Evolutionary conservation across 2,888 invertebrate species (phyloP).

Genomic region (Dioctria linearis): DNA sequence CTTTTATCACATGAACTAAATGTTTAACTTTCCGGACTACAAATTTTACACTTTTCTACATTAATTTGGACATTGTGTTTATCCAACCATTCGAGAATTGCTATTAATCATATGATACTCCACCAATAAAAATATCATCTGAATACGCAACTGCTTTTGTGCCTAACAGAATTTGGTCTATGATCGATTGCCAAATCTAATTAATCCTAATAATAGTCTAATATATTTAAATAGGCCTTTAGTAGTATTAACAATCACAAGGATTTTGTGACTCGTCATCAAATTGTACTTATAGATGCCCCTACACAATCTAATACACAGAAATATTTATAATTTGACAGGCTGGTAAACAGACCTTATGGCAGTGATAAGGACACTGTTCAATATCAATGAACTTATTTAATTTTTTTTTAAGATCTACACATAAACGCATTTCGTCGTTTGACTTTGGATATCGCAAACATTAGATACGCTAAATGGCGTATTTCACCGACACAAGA

Average conservation of each 20-base stretch:
- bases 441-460: background rate
- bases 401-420: constrained; percentile 1
- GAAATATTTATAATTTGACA: background rate
- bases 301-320: background rate
- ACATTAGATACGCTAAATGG: background rate
- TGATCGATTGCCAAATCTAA: background rate
- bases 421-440: background rate
- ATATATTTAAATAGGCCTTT: background rate
- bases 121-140: constrained; percentile 54
- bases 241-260: background rate
- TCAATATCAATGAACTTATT: background rate
- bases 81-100: constrained; percentile 31
- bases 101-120: constrained; percentile 20
- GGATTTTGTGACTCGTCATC: background rate
- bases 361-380: background rate
- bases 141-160: constrained; percentile 40
- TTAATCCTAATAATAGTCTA: background rate
- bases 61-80: constrained; percentile 52
- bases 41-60: constrained; percentile 55
- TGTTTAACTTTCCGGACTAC: constrained; percentile 41
- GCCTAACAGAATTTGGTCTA: background rate
- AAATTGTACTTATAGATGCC: background rate
- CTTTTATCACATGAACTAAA: background rate
- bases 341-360: background rate
- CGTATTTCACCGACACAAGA: background rate